These are phyloP conservation scores for Poeciliopsis occidentalis DNA, from an alignment of 2,113 vertebrate genomes.

Conservation along the genomic window DNA sequence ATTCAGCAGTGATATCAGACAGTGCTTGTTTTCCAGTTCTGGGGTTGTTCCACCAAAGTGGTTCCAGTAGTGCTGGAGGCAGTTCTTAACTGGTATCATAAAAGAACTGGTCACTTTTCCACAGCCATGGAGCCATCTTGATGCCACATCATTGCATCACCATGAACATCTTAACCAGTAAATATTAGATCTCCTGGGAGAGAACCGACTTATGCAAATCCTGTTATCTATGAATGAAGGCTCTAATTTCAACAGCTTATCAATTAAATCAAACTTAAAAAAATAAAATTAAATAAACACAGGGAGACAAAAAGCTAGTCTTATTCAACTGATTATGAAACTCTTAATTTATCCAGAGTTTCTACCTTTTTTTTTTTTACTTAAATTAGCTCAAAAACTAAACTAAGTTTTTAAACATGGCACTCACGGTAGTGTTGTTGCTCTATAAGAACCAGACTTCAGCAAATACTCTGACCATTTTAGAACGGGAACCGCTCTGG, in stretches of 20 bases:
- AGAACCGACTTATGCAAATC: not conserved
- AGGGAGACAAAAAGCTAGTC: not conserved
- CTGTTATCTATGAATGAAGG: not conserved
- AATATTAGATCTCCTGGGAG: not conserved
- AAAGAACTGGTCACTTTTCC: not conserved
- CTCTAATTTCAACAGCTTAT: not conserved
- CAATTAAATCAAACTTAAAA: not conserved
- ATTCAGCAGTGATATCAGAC: constrained; percentile 30
- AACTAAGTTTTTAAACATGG: not conserved
- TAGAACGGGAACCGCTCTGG: not conserved
- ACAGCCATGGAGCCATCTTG: not conserved
- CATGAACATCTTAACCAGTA: not conserved
- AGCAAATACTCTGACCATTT: not conserved
- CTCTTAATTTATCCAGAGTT: not conserved
- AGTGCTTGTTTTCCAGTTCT: constrained; percentile 15
- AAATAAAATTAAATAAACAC: too few species aligned
- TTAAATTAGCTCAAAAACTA: not conserved
- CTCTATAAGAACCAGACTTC: not conserved
- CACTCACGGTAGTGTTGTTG: not conserved
- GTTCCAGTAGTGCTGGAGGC: not conserved
- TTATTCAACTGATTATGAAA: not conserved
- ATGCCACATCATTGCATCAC: too few species aligned
- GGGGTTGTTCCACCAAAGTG: not conserved
- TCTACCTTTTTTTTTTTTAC: not conserved
- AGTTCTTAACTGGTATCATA: not conserved